Evolutionary conservation across 2,797 vertebrate species (phyloP), one percentile per base, ranked within the genome.

Genomic region (Nasua narica): DNA sequence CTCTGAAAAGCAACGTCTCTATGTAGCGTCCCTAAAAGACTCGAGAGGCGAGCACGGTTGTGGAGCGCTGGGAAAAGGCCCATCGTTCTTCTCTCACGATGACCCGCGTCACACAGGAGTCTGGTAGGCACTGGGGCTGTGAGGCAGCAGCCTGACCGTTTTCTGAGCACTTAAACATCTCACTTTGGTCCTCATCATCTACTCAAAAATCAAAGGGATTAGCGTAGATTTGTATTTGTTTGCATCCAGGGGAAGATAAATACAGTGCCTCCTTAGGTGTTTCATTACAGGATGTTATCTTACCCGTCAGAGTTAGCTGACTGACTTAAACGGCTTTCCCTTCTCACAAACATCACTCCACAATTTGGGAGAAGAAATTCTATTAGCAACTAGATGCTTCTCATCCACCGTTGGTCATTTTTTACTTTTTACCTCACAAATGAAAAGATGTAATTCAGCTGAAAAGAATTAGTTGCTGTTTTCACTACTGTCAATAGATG

Each of bases 381-480:
- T 52, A 48, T 32, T 54, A 72, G n/a, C 67, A 94, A 67, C 18
- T 72, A 62, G 50, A 82, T 91, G 69, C n/a, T 54, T 54, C 29
- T 37, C 13, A n/a, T 85, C 76, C 40, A 90, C 18, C 11, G 48
- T 0, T 35, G 15, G 46, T 81, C 48, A 87, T 46, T 92, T 56
- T 92, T 81, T 52, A 29, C 76, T 69, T 84, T 96, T 90, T 85
- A 84, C 27, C 65, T 76, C 18, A 58, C 12, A 87, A 87, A 15
- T 46, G 23, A 91, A 94, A 97, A 87, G 56, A 86, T 54, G 19
- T 21, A 87, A 37, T 96, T 65, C 18, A 54, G 90, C 40, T 91
- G 91, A 87, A 84, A 97, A 84, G 50, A 92, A 90, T 56, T 50
- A 72, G 32, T 46, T 89, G 27, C 35, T 77, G 87, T 90, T 94